Evolutionary conservation across 2,888 invertebrate genomes (phyloP), one percentile per base, ranked within the genome.

Genomic region (Cephonodes hylas): DNA sequence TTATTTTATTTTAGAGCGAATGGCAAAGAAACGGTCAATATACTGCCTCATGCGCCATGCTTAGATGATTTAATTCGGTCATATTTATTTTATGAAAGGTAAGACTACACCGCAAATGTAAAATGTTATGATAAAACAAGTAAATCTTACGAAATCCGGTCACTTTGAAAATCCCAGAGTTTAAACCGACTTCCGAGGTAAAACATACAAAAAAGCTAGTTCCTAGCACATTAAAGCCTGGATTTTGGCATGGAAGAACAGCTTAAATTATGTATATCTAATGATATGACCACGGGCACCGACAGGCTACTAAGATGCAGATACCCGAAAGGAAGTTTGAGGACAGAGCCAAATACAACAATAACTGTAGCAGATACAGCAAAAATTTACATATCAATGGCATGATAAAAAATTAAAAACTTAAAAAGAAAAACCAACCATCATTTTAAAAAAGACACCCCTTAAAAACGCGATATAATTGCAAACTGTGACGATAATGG

Each of bases 281-380:
- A 59, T 59, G 59, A 59, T 59, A 59, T 59, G 59, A 53, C 18
- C 15, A 18, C 8, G 53, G 31, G 18, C 10, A 53, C 53, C 18
- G 27, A 27, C 27, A 31, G 13, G 20, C 10, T 27, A 53, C 10
- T 53, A 10, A 27, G 10, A 31, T 3, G 7, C n/a, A n/a, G n/a
- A n/a, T 53, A 53, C 15, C 27, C 13, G 15, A 7, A 20, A 18
- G 7, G n/a, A 34, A 18, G 23, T 31, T 27, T 31, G 18, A 27
- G 27, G 53, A 53, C 31, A 27, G 25, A 48, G 48, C 48, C 27
- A 27, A 48, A 48, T 27, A 15, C n/a, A 3, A 2, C 13, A 10
- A 46, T 23, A 46, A 7, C 8, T 18, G n/a, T 3, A 10, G 15
- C 3, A 31, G 10, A 31, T 10, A 18, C 27, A 53, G 2, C 7